These are phyloP conservation scores for Brotula barbata DNA, from an alignment of 2,797 vertebrate genomes.

Conservation along the genomic window DNA sequence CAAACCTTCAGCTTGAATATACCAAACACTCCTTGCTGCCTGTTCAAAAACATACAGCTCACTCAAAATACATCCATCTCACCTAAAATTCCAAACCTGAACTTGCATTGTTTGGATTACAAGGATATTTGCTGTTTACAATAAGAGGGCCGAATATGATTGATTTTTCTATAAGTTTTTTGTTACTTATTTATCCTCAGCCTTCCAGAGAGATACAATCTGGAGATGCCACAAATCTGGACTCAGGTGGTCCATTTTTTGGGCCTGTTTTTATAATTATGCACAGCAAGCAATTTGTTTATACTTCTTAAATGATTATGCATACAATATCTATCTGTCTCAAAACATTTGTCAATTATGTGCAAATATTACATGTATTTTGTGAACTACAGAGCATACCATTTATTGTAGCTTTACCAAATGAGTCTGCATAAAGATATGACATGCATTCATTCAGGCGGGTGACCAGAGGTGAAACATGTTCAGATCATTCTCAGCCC, in stretches of 20 bases:
- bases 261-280: slow-evolving; percentile 9
- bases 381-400: not conserved
- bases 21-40: not conserved
- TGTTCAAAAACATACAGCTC: too few relatives aligned
- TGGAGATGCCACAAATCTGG: too few relatives aligned
- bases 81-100: too few relatives aligned
- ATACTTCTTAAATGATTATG: not conserved
- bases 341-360: not conserved
- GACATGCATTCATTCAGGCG: slow-evolving; percentile 8
- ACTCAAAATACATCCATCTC: too few relatives aligned
- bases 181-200: too few relatives aligned
- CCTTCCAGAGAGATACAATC: too few relatives aligned
- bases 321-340: not conserved
- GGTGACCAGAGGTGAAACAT: not conserved
- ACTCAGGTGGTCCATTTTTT: not conserved
- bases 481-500: not conserved
- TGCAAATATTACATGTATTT: not conserved
- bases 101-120: too few relatives aligned
- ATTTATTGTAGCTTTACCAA: not conserved
- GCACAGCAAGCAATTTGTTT: not conserved
- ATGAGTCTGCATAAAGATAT: not conserved
- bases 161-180: too few relatives aligned
- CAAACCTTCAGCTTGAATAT: slow-evolving; percentile 5
- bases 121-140: too few relatives aligned
- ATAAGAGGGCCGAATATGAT: too few relatives aligned